Conservation (phyloP, 2,113 vertebrate species). For the Trogon surrucura region DNA sequence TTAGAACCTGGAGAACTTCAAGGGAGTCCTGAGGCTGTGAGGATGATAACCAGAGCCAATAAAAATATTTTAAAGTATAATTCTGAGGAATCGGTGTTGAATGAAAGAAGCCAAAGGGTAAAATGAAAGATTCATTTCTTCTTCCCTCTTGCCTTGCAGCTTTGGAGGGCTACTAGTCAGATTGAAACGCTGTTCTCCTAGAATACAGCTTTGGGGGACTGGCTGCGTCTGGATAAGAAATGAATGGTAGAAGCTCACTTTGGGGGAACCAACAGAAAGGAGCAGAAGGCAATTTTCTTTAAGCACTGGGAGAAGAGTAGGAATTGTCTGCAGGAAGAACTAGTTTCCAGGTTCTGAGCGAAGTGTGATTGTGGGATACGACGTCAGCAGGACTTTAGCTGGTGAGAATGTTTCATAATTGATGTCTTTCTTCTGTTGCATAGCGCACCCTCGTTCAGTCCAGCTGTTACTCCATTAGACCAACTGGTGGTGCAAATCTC, state of each 20-base stretch:
- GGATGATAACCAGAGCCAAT: not conserved
- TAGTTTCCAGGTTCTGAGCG: not conserved
- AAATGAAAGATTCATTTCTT: not conserved
- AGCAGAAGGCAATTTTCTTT: not conserved
- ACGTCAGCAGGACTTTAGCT: not conserved
- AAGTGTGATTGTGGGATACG: not conserved
- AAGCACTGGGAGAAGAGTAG: not conserved
- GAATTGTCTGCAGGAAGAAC: not conserved
- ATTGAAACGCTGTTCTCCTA: not conserved
- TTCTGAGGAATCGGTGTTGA: not conserved
- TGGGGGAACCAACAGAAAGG: not conserved
- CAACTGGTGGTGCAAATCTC: conserved; percentile 62
- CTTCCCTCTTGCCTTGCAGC: not conserved
- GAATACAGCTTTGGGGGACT: not conserved
- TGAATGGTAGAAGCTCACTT: not conserved
- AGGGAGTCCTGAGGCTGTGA: not conserved
- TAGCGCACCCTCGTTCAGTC: not conserved
- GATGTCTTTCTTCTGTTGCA: conserved; percentile 35
- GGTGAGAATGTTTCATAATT: not conserved
- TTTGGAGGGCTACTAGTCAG: not conserved
- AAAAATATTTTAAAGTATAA: not conserved
- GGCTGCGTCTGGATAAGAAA: not conserved
- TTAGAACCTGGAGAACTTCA: not conserved
- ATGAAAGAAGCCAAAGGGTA: not conserved
- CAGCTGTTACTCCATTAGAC: conserved; percentile 65